Evolutionary conservation across 2,797 vertebrate genomes (phyloP).

Genomic region (Anguilla marmorata): DNA sequence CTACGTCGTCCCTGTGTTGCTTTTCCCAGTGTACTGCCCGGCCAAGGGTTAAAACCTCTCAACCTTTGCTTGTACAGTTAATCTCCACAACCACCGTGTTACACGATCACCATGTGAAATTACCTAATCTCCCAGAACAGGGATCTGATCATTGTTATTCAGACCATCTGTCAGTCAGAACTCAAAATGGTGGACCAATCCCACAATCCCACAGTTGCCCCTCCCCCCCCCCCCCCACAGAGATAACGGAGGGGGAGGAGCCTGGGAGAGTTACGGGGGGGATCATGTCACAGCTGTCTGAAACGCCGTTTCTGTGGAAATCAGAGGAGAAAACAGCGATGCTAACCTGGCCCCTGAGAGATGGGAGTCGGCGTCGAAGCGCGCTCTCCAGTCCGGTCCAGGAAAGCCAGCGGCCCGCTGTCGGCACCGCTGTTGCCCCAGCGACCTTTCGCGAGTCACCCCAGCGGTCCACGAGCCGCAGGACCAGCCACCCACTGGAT

Average conservation of each 20-base stretch:
- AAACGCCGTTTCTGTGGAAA: not conserved
- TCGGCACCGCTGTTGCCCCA: too few relatives aligned
- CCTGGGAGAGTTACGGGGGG: not conserved
- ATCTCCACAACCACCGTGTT: not conserved
- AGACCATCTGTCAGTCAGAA: not conserved
- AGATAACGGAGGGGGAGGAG: not conserved
- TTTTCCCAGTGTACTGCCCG: too few relatives aligned
- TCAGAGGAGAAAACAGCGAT: not conserved
- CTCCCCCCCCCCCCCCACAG: too few relatives aligned
- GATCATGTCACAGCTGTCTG: not conserved
- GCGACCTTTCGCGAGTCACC: too few relatives aligned
- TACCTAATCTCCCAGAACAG: slow-evolving; percentile 12
- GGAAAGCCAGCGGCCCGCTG: too few relatives aligned
- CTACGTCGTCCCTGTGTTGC: too few relatives aligned
- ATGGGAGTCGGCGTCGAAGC: too few relatives aligned
- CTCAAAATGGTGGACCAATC: not conserved
- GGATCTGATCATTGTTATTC: slow-evolving; percentile 10
- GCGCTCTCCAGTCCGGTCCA: too few relatives aligned
- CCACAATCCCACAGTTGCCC: not conserved
- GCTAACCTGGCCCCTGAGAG: not conserved
- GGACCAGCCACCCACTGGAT: too few relatives aligned
- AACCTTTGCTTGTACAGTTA: not conserved
- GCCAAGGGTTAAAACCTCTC: not conserved
- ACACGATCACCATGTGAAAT: not conserved
- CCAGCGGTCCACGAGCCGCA: too few relatives aligned